Conservation (phyloP, 2,888 invertebrate genomes). For the Aplocera efformata region DNA sequence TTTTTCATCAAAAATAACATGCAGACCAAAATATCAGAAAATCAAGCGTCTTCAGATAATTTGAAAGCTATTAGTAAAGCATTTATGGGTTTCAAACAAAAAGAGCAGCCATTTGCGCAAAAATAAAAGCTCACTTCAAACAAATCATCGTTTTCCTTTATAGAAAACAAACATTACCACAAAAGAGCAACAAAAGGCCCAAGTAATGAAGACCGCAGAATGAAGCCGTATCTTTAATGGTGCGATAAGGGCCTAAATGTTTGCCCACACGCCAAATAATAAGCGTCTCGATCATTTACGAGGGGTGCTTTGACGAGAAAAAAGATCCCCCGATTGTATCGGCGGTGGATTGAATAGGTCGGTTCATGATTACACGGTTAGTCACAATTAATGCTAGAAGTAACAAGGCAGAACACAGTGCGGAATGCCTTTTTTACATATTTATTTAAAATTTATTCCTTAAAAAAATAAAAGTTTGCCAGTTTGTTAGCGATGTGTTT, state of each 20-base stretch:
- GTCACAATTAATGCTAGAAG: no score
- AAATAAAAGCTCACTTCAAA: background rate
- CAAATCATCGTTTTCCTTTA: conserved; percentile 4
- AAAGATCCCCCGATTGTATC: conserved; percentile 28
- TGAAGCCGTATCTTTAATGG: conserved; percentile 80
- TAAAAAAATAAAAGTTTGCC: no score
- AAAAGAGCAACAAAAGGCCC: conserved; percentile 19
- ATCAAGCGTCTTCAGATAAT: no score
- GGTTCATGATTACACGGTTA: background rate
- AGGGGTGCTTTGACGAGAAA: conserved; percentile 62
- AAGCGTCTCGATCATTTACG: conserved; percentile 75
- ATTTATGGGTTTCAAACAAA: no score
- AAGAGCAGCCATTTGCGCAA: no score
- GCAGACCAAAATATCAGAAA: no score
- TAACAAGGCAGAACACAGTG: no score
- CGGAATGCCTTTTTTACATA: no score
- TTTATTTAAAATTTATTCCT: no score
- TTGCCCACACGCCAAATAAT: conserved; percentile 80
- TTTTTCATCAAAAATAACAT: no score
- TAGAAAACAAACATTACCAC: conserved; percentile 19
- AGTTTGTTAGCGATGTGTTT: no score
- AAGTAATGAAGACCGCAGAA: conserved; percentile 43
- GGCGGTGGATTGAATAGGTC: conserved; percentile 12
- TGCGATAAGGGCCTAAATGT: conserved; percentile 77
- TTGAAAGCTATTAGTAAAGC: no score